These are phyloP conservation scores for Abramis brama DNA, from an alignment of 2,113 vertebrate genomes.

Conservation along the genomic window DNA sequence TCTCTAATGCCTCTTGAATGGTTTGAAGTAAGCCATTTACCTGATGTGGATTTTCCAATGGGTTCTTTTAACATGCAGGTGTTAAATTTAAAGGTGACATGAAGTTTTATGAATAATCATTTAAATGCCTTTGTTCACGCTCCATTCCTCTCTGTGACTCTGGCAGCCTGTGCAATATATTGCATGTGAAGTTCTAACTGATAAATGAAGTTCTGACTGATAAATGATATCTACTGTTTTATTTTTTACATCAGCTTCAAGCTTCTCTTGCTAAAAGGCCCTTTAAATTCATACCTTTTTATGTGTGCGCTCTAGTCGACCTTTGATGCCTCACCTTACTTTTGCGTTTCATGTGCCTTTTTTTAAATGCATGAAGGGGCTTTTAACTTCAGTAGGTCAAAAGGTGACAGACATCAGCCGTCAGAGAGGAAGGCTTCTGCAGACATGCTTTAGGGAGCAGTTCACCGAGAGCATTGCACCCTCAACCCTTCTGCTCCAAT, in stretches of 20 bases:
- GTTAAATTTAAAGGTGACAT: conserved; percentile 62
- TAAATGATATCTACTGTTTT: background rate
- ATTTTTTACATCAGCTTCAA: conserved; percentile 21
- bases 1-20: conserved; percentile 31
- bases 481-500: conserved; percentile 27
- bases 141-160: conserved; percentile 24
- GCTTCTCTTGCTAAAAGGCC: conserved; percentile 5
- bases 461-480: conserved; percentile 20
- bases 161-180: conserved; percentile 9
- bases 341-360: conserved; percentile 34
- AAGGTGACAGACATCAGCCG: conserved; percentile 23
- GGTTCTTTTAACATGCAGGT: conserved; percentile 52
- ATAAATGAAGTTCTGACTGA: background rate
- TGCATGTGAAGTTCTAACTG: background rate
- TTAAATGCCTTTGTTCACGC: conserved; percentile 42
- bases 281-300: conserved; percentile 2
- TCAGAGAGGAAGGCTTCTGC: background rate
- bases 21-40: conserved; percentile 30
- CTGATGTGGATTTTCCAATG: conserved; percentile 43
- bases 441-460: conserved; percentile 23
- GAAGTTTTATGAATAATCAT: conserved; percentile 58
- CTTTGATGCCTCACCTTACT: conserved; percentile 17
- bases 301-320: background rate
- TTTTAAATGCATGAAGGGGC: conserved; percentile 6
- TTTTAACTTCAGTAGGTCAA: conserved; percentile 31